phyloP scores from a whole-genome alignment of 2,797 vertebrate species.

The Pantherophis alleghaniensis region DNA sequence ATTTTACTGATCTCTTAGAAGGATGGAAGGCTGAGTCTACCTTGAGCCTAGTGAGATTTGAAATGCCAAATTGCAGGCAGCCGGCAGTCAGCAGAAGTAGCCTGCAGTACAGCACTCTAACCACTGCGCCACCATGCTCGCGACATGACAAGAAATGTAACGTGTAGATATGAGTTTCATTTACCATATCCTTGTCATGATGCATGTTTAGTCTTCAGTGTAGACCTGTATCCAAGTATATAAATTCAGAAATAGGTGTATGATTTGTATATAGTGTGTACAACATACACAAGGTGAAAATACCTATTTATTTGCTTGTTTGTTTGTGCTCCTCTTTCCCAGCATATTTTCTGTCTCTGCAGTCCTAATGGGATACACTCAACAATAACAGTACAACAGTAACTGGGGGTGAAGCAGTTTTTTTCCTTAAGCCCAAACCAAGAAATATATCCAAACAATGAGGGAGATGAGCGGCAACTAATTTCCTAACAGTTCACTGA shows the following conservation, averaged over 20 bases:
- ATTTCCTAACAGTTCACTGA: neutral
- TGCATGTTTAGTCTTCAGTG: neutral
- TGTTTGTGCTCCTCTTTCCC: neutral
- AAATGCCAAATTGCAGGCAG: too few relatives aligned
- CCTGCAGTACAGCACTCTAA: too few relatives aligned
- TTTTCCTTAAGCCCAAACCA: neutral
- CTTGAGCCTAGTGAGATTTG: too few relatives aligned
- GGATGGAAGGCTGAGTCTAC: too few relatives aligned
- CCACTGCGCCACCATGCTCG: too few relatives aligned
- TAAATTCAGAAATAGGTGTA: neutral
- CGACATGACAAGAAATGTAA: neutral
- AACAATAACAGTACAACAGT: neutral
- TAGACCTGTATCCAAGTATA: neutral
- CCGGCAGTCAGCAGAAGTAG: too few relatives aligned
- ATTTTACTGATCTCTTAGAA: too few relatives aligned
- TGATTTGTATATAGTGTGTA: neutral
- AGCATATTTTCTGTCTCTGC: neutral
- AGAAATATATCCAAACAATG: neutral
- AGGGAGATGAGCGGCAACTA: neutral
- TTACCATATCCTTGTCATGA: neutral
- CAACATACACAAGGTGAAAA: neutral
- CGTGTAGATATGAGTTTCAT: neutral
- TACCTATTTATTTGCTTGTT: neutral
- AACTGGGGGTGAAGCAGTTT: neutral
- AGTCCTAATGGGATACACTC: neutral